Percentiles rank a stretch among this genome's conserved stretches.
Conservation (phyloP, 2,113 vertebrate species). For the Planiliza haematocheilus region DNA sequence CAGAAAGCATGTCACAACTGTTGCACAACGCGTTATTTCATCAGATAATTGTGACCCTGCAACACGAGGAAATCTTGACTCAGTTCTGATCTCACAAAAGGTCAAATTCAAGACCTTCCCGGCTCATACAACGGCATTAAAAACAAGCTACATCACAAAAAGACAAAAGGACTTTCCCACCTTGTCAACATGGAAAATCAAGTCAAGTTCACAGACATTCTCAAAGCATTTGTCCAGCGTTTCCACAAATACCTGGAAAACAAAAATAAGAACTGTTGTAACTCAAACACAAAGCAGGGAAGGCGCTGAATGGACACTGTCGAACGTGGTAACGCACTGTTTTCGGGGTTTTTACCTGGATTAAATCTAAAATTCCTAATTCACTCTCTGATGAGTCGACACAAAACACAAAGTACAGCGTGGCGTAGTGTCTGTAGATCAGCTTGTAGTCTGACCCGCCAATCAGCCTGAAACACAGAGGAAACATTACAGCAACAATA, state of each 20-base stretch:
- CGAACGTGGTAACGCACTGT: neutral
- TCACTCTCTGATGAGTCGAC: constrained; percentile 99
- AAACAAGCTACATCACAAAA: constrained; percentile 10
- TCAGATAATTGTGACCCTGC: neutral
- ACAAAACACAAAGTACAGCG: constrained; percentile 99
- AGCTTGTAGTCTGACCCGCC: constrained; percentile 99
- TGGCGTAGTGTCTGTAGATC: constrained; percentile 99
- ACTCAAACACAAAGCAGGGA: neutral
- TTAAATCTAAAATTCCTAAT: constrained; percentile 98
- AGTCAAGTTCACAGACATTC: constrained; percentile 99
- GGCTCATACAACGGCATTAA: neutral
- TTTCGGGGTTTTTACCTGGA: constrained; percentile 88
- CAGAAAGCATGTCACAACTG: neutral
- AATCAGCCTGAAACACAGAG: constrained; percentile 88
- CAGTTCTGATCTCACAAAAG: neutral
- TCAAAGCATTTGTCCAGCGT: constrained; percentile 99
- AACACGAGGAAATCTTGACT: constrained; percentile 8
- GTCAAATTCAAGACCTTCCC: neutral
- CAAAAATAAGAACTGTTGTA: neutral
- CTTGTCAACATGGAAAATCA: constrained; percentile 99
- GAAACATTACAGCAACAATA: neutral
- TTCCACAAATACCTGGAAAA: constrained; percentile 95
- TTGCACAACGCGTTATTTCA: neutral
- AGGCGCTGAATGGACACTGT: neutral
- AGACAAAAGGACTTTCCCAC: constrained; percentile 77